Evolutionary conservation across 2,113 vertebrate genomes (phyloP).

Genomic region (Neofelis nebulosa): DNA sequence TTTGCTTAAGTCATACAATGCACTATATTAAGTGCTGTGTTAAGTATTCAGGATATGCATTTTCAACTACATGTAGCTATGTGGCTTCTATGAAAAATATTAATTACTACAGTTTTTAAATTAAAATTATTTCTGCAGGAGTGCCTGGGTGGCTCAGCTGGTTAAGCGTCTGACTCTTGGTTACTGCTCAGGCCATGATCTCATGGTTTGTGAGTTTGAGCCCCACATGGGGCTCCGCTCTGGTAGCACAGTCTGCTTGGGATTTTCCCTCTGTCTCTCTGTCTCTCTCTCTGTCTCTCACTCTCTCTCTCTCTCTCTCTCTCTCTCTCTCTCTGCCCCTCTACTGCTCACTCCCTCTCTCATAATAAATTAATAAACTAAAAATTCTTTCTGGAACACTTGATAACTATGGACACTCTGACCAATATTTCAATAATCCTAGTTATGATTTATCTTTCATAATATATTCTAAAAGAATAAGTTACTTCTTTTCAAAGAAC

Average conservation of each 20-base stretch:
- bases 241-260: no score
- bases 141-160: no score
- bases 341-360: no score
- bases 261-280: no score
- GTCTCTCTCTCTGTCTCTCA: no score
- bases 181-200: no score
- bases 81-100: slow-evolving; percentile 29
- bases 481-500: slow-evolving; percentile 22
- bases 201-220: no score
- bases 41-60: background rate
- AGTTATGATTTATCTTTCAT: slow-evolving; percentile 29
- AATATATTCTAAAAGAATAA: slow-evolving; percentile 20
- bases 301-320: no score
- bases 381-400: slow-evolving; percentile 31
- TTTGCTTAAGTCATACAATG: background rate
- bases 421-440: slow-evolving; percentile 38
- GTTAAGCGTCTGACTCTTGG: no score
- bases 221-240: no score
- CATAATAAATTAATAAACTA: no score
- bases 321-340: no score
- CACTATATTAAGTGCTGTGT: background rate
- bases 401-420: slow-evolving; percentile 49
- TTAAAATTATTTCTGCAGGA: slow-evolving; percentile 51
- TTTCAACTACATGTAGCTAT: background rate
- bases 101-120: slow-evolving; percentile 30